phyloP scores from a whole-genome alignment of 2,888 invertebrate genomes.

The Latrodectus elegans region DNA sequence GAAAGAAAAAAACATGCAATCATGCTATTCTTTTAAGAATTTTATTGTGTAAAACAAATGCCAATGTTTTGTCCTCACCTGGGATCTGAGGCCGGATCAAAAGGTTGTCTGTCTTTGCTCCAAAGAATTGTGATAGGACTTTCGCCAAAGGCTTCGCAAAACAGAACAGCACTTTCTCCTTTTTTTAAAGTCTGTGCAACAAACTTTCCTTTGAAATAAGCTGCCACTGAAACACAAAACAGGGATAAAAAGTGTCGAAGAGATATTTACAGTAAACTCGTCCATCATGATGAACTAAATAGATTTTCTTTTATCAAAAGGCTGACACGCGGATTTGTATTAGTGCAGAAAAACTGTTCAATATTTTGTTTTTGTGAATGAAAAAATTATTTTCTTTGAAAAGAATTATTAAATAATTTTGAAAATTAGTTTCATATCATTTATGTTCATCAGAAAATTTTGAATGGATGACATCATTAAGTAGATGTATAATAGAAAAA shows the following conservation, averaged over 20 bases:
- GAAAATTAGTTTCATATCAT: too few relatives aligned
- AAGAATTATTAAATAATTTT: too few relatives aligned
- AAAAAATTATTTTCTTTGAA: too few relatives aligned
- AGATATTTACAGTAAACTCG: not conserved
- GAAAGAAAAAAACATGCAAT: too few relatives aligned
- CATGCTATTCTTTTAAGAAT: too few relatives aligned
- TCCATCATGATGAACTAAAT: not conserved
- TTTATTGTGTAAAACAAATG: too few relatives aligned
- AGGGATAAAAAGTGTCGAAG: not conserved
- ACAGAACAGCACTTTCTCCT: slow-evolving; percentile 91
- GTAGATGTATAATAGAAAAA: too few relatives aligned
- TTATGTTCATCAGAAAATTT: too few relatives aligned
- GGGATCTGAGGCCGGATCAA: slow-evolving; percentile 91
- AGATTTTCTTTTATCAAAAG: not conserved
- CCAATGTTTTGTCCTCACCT: slow-evolving; percentile 75
- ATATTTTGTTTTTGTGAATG: too few relatives aligned
- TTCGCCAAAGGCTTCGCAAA: slow-evolving; percentile 94
- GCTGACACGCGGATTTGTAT: not conserved
- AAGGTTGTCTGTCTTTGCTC: slow-evolving; percentile 81
- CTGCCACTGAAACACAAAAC: slow-evolving; percentile 81
- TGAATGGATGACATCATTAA: too few relatives aligned
- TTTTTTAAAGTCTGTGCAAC: slow-evolving; percentile 92
- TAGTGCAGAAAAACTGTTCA: not conserved
- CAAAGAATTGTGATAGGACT: slow-evolving; percentile 95
- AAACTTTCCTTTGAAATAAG: slow-evolving; percentile 93